A percentile compares a stretch with the other conserved stretches of the same genome.
Conservation (phyloP, 2,797 vertebrate species). For the Kryptolebias ocellatus region DNA sequence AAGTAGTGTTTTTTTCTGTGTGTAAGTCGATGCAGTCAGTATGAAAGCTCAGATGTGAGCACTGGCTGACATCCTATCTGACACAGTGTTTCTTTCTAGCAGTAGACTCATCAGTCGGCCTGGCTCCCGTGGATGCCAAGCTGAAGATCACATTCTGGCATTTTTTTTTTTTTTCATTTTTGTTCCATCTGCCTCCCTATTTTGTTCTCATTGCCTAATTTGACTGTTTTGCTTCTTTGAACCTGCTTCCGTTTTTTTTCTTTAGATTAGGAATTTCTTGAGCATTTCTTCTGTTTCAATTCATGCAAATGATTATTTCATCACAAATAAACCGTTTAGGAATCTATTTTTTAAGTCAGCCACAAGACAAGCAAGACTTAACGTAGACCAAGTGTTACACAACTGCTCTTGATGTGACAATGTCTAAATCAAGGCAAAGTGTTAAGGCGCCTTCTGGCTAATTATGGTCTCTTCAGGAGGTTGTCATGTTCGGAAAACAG, state of each 20-base stretch:
- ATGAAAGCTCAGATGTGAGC: constrained; percentile 40
- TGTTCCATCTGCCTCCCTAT: constrained; percentile 32
- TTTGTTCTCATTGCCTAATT: constrained; percentile 17
- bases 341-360: constrained; percentile 5
- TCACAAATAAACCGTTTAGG: constrained; percentile 6
- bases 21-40: constrained; percentile 27
- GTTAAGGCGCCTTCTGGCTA: constrained; percentile 40
- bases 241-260: background rate
- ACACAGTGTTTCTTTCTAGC: constrained; percentile 48
- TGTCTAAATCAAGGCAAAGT: constrained; percentile 41
- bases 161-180: constrained; percentile 4
- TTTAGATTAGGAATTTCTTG: background rate
- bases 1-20: constrained; percentile 7
- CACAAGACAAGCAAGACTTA: constrained; percentile 5
- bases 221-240: constrained; percentile 23
- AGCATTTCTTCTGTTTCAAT: background rate
- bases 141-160: constrained; percentile 19
- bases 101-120: constrained; percentile 31
- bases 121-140: constrained; percentile 36
- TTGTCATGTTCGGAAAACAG: constrained; percentile 40
- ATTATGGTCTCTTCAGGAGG: constrained; percentile 32
- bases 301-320: background rate
- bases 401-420: constrained; percentile 17
- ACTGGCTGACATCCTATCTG: constrained; percentile 43
- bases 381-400: constrained; percentile 15